phyloP scores from a whole-genome alignment of 2,797 vertebrate species.

The Sciurus vulgaris region DNA sequence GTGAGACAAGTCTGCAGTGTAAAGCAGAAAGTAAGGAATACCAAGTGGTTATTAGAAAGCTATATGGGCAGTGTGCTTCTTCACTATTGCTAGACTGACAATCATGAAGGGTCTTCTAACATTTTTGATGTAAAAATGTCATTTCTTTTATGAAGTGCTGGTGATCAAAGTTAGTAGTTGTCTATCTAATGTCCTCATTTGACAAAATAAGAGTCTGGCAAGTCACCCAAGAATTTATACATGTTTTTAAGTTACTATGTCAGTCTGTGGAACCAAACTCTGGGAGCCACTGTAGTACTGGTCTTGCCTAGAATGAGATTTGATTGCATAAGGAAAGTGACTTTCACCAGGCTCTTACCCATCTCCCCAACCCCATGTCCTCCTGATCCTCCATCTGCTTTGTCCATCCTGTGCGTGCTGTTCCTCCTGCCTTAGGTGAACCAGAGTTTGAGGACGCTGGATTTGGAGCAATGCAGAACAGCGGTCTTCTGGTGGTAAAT shows the following conservation, averaged over 20 bases:
- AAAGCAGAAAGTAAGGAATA: background rate
- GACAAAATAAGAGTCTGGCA: conserved; percentile 27
- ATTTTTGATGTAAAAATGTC: background rate
- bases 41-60: background rate
- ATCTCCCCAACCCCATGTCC: background rate
- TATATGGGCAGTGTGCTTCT: background rate
- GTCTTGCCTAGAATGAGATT: conserved; percentile 32
- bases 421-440: background rate
- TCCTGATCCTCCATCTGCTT: background rate
- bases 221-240: background rate
- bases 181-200: conserved; percentile 20
- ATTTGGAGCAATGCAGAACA: background rate
- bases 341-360: background rate
- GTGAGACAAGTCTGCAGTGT: background rate
- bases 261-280: too few relatives aligned
- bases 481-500: background rate
- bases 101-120: background rate
- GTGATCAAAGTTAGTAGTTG: background rate
- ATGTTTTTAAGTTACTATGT: background rate
- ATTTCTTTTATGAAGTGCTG: conserved; percentile 39
- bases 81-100: background rate
- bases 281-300: background rate
- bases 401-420: background rate
- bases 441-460: background rate
- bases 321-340: background rate